phyloP scores from a whole-genome alignment of 2,113 vertebrate genomes.

The Datnioides undecimradiatus region DNA sequence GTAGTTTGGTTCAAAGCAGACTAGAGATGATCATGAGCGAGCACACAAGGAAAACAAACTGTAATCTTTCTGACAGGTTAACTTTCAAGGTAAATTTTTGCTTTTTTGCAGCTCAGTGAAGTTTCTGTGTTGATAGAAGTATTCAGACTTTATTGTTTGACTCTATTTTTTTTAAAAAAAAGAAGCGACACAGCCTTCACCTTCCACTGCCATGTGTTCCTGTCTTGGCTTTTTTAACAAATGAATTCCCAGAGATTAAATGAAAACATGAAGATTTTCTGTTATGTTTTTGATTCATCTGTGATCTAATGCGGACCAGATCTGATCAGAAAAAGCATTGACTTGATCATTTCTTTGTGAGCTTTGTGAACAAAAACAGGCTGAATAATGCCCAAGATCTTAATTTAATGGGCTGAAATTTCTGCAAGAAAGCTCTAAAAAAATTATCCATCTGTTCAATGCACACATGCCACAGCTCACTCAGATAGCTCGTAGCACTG shows the following conservation, averaged over 20 bases:
- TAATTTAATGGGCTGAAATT: conserved; percentile 81
- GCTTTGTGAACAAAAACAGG: conserved; percentile 48
- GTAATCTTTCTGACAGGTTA: neutral
- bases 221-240: neutral
- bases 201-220: neutral
- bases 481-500: conserved; percentile 83
- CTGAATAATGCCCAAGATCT: conserved; percentile 69
- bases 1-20: neutral
- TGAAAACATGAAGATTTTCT: neutral
- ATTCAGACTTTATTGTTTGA: neutral
- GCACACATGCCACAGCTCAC: conserved; percentile 80
- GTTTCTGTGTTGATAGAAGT: neutral
- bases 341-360: conserved; percentile 31
- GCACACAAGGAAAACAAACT: neutral
- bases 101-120: neutral
- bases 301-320: neutral
- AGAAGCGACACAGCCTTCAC: neutral
- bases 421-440: conserved; percentile 83
- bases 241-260: neutral
- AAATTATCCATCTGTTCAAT: conserved; percentile 84
- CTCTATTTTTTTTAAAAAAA: neutral
- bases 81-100: neutral
- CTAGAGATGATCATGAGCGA: neutral
- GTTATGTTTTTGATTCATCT: neutral
- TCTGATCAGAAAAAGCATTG: conserved; percentile 23